Conservation (phyloP, 2,113 vertebrate genomes). For the Orycteropus afer region DNA sequence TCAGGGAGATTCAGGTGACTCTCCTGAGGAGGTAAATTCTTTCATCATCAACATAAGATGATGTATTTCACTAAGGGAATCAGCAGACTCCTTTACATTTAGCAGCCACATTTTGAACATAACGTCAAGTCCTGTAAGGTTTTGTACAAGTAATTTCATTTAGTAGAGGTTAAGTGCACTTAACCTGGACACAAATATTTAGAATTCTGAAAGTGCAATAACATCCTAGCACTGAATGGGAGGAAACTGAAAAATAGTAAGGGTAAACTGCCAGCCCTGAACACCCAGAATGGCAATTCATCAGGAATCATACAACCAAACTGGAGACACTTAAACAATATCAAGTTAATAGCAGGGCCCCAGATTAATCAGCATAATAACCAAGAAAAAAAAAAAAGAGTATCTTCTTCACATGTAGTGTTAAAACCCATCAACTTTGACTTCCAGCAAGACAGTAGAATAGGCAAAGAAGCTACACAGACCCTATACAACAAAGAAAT, state of each 20-base stretch:
- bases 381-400: not conserved
- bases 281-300: conserved; percentile 7
- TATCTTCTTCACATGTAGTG: not conserved
- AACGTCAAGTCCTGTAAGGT: not conserved
- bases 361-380: not conserved
- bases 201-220: not conserved
- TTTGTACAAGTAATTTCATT: conserved; percentile 3
- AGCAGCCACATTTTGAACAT: not conserved
- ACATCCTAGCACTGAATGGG: not conserved
- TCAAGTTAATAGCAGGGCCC: not conserved
- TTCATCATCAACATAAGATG: not conserved
- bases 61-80: not conserved
- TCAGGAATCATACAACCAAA: not conserved
- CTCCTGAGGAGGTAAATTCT: not conserved
- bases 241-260: not conserved
- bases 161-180: not conserved
- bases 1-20: not conserved
- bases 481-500: no score
- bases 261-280: not conserved
- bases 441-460: no score
- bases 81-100: not conserved
- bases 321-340: not conserved
- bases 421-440: no score
- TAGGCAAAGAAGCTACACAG: no score
- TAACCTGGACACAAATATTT: not conserved